Conservation (phyloP, 1,140 invertebrate species). For the Calliopsis andreniformis region DNA sequence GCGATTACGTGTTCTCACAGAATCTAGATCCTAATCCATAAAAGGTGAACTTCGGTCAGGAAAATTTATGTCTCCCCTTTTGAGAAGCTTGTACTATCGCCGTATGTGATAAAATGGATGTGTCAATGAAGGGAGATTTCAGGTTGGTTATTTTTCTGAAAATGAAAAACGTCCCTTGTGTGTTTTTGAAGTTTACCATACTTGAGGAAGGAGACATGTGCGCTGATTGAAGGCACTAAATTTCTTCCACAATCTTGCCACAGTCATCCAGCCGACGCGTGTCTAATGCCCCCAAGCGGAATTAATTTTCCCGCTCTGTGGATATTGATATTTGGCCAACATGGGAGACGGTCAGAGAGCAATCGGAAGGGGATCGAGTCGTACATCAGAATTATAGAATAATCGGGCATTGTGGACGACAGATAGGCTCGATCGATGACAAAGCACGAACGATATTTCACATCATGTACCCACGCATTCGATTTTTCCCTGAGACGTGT, state of each 20-base stretch:
- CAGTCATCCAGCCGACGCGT: neutral
- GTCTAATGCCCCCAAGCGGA: neutral
- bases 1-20: slow-evolving; percentile 51
- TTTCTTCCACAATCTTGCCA: neutral
- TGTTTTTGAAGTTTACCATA: too few relatives aligned
- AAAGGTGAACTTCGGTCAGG: slow-evolving; percentile 46
- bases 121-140: neutral
- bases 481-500: slow-evolving; percentile 12
- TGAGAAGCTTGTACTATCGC: slow-evolving; percentile 37
- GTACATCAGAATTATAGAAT: slow-evolving; percentile 35
- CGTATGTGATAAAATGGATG: neutral
- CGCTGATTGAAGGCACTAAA: too few relatives aligned
- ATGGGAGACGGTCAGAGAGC: neutral
- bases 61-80: slow-evolving; percentile 63
- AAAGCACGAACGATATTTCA: slow-evolving; percentile 20
- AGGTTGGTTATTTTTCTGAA: neutral
- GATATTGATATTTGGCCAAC: slow-evolving; percentile 42
- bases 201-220: too few relatives aligned
- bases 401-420: slow-evolving; percentile 38
- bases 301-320: slow-evolving; percentile 29
- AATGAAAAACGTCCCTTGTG: neutral
- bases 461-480: slow-evolving; percentile 33
- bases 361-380: slow-evolving; percentile 1
- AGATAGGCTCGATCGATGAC: neutral
- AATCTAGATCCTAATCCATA: slow-evolving; percentile 50